Base-by-base conservation (phyloP, 2,113 vertebrate species). In the Bubalus kerabau region DNA sequence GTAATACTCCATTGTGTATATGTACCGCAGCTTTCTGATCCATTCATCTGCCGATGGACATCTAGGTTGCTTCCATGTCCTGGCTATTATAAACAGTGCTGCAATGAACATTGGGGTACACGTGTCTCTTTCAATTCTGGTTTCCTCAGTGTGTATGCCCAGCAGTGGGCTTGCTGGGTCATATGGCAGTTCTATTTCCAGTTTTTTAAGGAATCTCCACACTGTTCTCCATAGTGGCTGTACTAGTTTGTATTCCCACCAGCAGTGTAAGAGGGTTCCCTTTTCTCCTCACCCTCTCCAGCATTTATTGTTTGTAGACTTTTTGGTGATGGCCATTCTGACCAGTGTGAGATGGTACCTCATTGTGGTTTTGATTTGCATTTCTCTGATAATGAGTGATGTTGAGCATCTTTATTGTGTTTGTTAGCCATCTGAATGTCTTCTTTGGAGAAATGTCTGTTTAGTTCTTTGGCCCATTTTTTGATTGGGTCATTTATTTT, bases 1-100 rank as follows among this genome's bases (percentile, higher is more conserved):
- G 32, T 67, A 67, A 4, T 67, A 36, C 17, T 67, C 32, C 64
- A 67, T 10, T 19, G 32, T 67, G 32, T 67, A 7, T 67, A n/a
- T 67, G 32, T 67, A 67, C 16, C 32, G 19, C 62, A n/a, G 32
- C 32, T 67, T 67, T 67, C 64, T 67, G 19, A 67, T n/a, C 64
- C 64, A 10, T 67, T 36, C 2, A 0, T 67, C 64, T 67, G 16
- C 16, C 1, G 2, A 2, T 67, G 64, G 17, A 2, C 16, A 67
- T 67, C 64, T 67, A 67, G 32, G 62, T 67, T 67, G 32, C 14
- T 67, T 67, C 32, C 62, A 19, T 4, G 62, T n/a, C 32, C 62
- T 67, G 62, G 62, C 62, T 67, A 19, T 67, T 67, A 4, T 67
- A 67, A 67, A 67, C 62, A 67, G 62, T 67, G 32, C 16, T 67